Evolutionary conservation across 2,113 vertebrate genomes (phyloP), one percentile per base, ranked within the genome.

Genomic region (Cheirogaleus medius): DNA sequence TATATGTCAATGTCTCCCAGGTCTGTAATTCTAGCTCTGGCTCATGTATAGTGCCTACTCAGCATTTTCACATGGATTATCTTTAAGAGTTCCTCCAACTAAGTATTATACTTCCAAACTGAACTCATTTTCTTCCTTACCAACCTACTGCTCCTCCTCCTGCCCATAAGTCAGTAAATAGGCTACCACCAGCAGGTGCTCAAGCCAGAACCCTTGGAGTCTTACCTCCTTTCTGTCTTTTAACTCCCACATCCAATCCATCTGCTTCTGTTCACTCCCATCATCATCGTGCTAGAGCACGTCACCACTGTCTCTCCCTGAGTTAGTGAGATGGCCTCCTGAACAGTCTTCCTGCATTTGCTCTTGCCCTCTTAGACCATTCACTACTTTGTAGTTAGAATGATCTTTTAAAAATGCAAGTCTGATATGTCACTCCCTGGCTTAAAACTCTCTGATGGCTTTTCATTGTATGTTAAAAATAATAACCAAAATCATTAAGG

Each of bases 41-140:
- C 37, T 66, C 52, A 64, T 71, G 63, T 11, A 69, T 5, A 15
- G 32, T n/a, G 17, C 87, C 89, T 80, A n/a, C n/a, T 93, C 29
- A 89, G 78, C 86, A 88, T 85, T 90, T 94, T 52, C 90, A 88
- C 5, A 14, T 17, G 39, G 54, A 8, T 12, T 10, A 4, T 91
- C 91, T 86, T 56, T 80, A 78, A 68, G 1, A 20, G 44, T 32
- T 74, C 49, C 60, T 93, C 91, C 34, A 80, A 83, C 52, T 56
- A 88, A 95, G 54, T 34, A 76, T 34, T 56, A 56, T 63, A 63
- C 81, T 71, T 71, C 85, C 52, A 84, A 80, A 89, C 34, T 11
- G 81, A 95, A 87, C 77, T 68, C 82, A 83, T 69, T 85, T 87
- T 60, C 83, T 74, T 91, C 78, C 94, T 87, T 29, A 29, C 63